phyloP scores from a whole-genome alignment of 2,797 vertebrate species.

The Acanthopagrus latus region DNA sequence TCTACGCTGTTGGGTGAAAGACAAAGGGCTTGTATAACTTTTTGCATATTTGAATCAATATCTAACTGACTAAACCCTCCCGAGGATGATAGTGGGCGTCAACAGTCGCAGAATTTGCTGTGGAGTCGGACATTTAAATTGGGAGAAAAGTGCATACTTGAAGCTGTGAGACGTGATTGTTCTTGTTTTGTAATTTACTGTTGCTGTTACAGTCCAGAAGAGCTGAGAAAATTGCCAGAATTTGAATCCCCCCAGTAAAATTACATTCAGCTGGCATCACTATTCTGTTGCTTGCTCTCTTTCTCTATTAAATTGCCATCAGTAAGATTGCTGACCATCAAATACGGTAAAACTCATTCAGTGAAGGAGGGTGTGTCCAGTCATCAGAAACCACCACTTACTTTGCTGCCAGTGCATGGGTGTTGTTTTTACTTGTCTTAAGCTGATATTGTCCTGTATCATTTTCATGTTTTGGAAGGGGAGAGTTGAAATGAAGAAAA shows the following conservation, averaged over 20 bases:
- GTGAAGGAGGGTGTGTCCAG: background rate
- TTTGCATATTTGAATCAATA: constrained; percentile 22
- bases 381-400: constrained; percentile 1
- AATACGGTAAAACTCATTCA: constrained; percentile 15
- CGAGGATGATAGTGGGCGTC: background rate
- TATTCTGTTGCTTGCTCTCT: background rate
- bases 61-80: constrained; percentile 4
- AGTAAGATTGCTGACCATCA: constrained; percentile 12
- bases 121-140: constrained; percentile 22
- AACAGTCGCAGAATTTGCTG: constrained; percentile 13
- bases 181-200: constrained; percentile 20
- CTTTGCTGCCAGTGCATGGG: constrained; percentile 1
- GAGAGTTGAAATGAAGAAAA: constrained; percentile 5
- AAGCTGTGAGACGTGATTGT: constrained; percentile 11
- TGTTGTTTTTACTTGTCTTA: constrained; percentile 12
- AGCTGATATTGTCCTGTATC: constrained; percentile 2
- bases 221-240: background rate
- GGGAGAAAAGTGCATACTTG: constrained; percentile 11
- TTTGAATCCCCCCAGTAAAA: background rate
- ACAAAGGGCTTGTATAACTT: constrained; percentile 56
- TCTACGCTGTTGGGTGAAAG: constrained; percentile 40
- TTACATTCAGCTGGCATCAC: background rate
- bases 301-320: background rate
- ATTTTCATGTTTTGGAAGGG: constrained; percentile 7
- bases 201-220: constrained; percentile 7